A percentile compares a stretch with the other conserved stretches of the same genome.
Evolutionary conservation across 2,888 invertebrate species (phyloP).

Genomic region (Leptinotarsa haldemani): DNA sequence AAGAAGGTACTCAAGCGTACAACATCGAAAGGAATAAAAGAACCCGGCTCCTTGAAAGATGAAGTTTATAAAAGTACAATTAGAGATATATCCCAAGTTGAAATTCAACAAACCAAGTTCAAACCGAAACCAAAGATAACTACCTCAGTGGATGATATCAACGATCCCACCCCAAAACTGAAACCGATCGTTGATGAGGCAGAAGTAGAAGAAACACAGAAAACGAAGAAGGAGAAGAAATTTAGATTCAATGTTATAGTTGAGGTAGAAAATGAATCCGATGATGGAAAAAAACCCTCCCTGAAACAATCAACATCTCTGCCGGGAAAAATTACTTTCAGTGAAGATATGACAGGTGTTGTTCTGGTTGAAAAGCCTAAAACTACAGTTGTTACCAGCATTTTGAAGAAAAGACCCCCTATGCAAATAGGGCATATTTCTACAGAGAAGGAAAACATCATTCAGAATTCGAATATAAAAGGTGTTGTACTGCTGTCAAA

Average conservation of each 20-base stretch:
- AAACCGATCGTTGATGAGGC: slow-evolving; percentile 72
- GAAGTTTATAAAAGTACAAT: slow-evolving; percentile 51
- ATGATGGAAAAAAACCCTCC: not conserved
- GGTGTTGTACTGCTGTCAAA: too few relatives aligned
- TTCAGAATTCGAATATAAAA: too few relatives aligned
- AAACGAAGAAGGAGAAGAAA: slow-evolving; percentile 56
- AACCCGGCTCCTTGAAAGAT: slow-evolving; percentile 18
- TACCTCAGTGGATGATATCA: slow-evolving; percentile 67
- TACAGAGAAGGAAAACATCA: slow-evolving; percentile 39
- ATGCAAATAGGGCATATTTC: slow-evolving; percentile 42
- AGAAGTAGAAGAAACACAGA: slow-evolving; percentile 72
- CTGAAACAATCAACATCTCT: not conserved
- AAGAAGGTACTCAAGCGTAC: not conserved
- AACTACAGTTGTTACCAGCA: slow-evolving; percentile 51
- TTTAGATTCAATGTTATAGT: slow-evolving; percentile 64
- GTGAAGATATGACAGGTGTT: slow-evolving; percentile 37
- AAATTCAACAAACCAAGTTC: slow-evolving; percentile 67
- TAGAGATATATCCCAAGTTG: slow-evolving; percentile 64
- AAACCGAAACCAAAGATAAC: slow-evolving; percentile 70
- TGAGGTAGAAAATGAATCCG: slow-evolving; percentile 49
- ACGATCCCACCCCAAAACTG: slow-evolving; percentile 64
- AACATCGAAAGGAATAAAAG: slow-evolving; percentile 7
- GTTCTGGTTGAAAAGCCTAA: slow-evolving; percentile 51
- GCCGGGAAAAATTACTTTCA: slow-evolving; percentile 14
- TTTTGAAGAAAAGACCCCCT: slow-evolving; percentile 53